Evolutionary conservation across 2,888 invertebrate species (phyloP).

Genomic region (Chrysina gloriosa): DNA sequence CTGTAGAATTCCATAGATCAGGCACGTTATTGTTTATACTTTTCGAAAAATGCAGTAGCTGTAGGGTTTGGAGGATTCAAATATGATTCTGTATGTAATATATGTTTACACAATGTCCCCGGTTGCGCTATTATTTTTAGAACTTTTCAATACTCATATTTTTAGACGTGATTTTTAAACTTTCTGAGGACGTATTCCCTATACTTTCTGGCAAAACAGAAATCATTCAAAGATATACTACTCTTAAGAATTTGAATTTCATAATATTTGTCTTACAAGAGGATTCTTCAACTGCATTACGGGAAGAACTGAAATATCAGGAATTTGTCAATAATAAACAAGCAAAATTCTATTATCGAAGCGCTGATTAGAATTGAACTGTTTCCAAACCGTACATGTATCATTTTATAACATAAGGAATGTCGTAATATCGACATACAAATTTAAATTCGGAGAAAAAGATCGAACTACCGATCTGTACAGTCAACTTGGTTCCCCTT

Average conservation of each 20-base stretch:
- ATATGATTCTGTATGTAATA: neutral
- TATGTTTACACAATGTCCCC: neutral
- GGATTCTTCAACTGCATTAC: neutral
- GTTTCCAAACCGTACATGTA: neutral
- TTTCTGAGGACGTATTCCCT: slow-evolving; percentile 1
- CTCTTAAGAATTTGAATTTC: neutral
- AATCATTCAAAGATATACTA: slow-evolving; percentile 8
- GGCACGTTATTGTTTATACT: neutral
- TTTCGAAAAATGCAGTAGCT: neutral
- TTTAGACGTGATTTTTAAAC: slow-evolving; percentile 13
- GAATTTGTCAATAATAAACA: slow-evolving; percentile 18
- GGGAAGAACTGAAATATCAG: slow-evolving; percentile 8
- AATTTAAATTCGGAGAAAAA: neutral
- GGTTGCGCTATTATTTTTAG: neutral
- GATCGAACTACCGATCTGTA: too few relatives aligned
- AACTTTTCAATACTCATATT: neutral
- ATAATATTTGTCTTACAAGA: slow-evolving; percentile 12
- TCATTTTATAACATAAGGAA: neutral
- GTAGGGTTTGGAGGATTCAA: neutral
- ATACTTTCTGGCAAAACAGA: slow-evolving; percentile 3
- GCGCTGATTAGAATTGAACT: slow-evolving; percentile 4
- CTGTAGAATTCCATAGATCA: neutral
- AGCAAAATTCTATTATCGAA: slow-evolving; percentile 14
- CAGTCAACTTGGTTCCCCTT: too few relatives aligned
- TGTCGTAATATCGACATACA: neutral